These are phyloP conservation scores for Archips xylosteana DNA, from an alignment of 2,888 invertebrate genomes.

Conservation along the genomic window DNA sequence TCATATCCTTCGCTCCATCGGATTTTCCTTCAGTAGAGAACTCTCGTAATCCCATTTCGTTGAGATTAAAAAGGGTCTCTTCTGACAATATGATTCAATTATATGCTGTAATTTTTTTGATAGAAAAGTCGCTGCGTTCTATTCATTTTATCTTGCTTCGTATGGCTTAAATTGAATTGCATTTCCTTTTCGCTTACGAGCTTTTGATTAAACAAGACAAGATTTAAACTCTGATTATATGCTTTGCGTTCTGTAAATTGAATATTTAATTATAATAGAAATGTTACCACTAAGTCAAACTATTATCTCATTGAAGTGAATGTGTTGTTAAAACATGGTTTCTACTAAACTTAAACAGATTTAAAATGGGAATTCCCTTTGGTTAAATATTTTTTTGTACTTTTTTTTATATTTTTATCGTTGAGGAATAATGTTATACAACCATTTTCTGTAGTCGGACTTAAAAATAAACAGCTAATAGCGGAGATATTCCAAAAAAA, in stretches of 20 bases:
- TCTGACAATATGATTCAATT: constrained; percentile 67
- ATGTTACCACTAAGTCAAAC: not conserved
- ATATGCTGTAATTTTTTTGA: constrained; percentile 56
- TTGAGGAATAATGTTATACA: no score
- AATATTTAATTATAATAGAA: no score
- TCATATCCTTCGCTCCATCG: constrained; percentile 54
- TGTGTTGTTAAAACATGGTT: not conserved
- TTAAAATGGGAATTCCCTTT: no score
- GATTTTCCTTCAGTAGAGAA: constrained; percentile 62
- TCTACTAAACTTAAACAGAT: no score
- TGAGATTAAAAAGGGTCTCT: constrained; percentile 71
- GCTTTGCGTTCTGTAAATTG: not conserved
- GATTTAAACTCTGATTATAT: constrained; percentile 11
- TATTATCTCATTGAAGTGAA: not conserved
- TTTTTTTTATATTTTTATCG: no score
- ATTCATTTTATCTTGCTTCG: constrained; percentile 39
- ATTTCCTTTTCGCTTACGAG: constrained; percentile 32
- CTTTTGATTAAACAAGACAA: constrained; percentile 24
- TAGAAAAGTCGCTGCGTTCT: constrained; percentile 47
- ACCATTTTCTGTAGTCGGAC: no score
- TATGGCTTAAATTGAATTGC: constrained; percentile 34
- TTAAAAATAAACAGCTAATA: no score
- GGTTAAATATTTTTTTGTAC: no score
- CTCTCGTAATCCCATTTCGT: constrained; percentile 66
- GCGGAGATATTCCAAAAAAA: no score